Evolutionary conservation across 2,888 invertebrate genomes (phyloP), one percentile per base, ranked within the genome.

Genomic region (Xylota segnis): DNA sequence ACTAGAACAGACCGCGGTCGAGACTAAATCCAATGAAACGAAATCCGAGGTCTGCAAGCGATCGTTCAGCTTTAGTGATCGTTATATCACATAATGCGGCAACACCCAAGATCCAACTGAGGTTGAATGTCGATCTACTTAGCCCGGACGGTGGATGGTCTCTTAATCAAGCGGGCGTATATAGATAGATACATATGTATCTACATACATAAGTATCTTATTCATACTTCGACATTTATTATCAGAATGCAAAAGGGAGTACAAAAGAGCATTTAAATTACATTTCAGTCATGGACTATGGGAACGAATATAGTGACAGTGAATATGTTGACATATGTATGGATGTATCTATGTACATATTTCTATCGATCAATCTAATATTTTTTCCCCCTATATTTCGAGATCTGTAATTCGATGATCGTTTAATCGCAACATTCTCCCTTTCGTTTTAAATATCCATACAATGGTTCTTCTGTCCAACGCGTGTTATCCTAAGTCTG

Each of bases 21-120:
- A 63, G 47, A 75, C 65, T 75, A 66, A 75, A 47, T 45, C 6
- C 37, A 56, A 18, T 43, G 1, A 34, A 58, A 34, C 37, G 4
- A 45, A 75, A 45, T 16, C 27, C 6, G 37, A 40, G n/a, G 54
- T 27, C 45, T 23, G 23, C 23, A 43, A 45, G 32, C 43, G 9
- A 12, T 34, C 63, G 16, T 43, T 37, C 37, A 52, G n/a, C 34
- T 12, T 27, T 29, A 45, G 29, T 29, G 54, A 56, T 75, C 54
- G 56, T n/a, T 27, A 10, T 37, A 29, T 12, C 34, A 37, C n/a
- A 61, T 40, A 50, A 14, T 52, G 29, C 10, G 12, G 29, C 5
- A 34, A 47, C 12, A 16, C 9, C 40, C 16, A 29, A 29, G 37
- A 29, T 18, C 0, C 37, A 32, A 12, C 50, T 37, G 52, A 14